Percentiles rank a stretch among this genome's conserved stretches.
phyloP scores from a whole-genome alignment of 2,888 invertebrate genomes.

The Spatulosminthurus flaviceps region DNA sequence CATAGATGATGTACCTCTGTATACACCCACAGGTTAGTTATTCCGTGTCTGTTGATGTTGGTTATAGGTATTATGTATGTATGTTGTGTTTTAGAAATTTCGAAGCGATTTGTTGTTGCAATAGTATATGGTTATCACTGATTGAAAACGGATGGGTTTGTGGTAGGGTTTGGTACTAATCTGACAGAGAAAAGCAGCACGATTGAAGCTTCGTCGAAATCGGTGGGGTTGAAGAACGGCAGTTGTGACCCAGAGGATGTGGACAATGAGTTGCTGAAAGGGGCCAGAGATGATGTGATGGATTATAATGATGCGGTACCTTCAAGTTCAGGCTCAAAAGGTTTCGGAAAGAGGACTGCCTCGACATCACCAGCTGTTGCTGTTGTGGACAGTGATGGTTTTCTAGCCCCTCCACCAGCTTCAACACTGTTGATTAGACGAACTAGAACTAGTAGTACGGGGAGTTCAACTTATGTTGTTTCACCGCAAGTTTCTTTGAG shows the following conservation, averaged over 20 bases:
- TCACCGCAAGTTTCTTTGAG: constrained; percentile 17
- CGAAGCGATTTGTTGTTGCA: too few relatives aligned
- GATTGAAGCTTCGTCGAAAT: too few relatives aligned
- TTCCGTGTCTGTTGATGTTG: too few relatives aligned
- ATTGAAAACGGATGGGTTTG: too few relatives aligned
- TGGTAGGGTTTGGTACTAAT: too few relatives aligned
- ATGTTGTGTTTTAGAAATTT: too few relatives aligned
- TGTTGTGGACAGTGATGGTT: constrained; percentile 48
- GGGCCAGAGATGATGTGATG: background rate
- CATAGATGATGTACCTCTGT: constrained; percentile 20
- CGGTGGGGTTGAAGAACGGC: too few relatives aligned
- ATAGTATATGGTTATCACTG: too few relatives aligned
- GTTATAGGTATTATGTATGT: too few relatives aligned
- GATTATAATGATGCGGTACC: background rate
- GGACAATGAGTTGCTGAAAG: background rate
- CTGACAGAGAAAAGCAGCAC: too few relatives aligned
- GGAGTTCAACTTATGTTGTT: constrained; percentile 55
- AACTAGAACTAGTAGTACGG: constrained; percentile 52
- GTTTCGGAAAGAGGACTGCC: background rate
- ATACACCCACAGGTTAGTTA: too few relatives aligned
- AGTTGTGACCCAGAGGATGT: too few relatives aligned
- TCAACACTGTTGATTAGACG: constrained; percentile 54
- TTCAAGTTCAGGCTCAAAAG: background rate
- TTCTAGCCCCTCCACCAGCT: constrained; percentile 57
- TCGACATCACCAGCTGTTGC: background rate